These are phyloP conservation scores for Loris lydekkerianus DNA, from an alignment of 2,797 vertebrate genomes.

Conservation along the genomic window DNA sequence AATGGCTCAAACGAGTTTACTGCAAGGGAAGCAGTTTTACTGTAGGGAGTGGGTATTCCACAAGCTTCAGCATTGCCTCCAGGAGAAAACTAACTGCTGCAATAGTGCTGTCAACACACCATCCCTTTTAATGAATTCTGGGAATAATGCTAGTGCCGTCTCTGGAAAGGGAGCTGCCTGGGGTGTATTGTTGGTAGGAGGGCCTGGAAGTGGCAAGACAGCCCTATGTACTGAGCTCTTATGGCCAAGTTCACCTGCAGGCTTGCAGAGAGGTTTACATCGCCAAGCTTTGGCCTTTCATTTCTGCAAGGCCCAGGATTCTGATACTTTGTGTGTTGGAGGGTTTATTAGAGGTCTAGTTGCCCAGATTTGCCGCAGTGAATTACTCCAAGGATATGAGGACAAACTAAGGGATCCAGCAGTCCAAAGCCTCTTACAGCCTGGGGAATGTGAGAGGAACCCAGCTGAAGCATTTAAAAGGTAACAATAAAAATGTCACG, in stretches of 20 bases:
- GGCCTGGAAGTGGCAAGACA: conserved; percentile 97
- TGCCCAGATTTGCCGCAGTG: conserved; percentile 93
- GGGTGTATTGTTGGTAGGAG: conserved; percentile 97
- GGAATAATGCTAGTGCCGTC: conserved; percentile 87
- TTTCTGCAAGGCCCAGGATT: conserved; percentile 97
- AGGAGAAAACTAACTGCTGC: conserved; percentile 94
- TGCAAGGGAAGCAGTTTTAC: conserved; percentile 99
- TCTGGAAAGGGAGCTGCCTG: conserved; percentile 92
- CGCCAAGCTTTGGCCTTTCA: conserved; percentile 95
- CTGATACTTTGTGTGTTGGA: conserved; percentile 94
- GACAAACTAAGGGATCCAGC: conserved; percentile 95
- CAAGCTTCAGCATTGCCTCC: conserved; percentile 99
- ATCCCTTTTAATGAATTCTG: conserved; percentile 86
- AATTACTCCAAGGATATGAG: conserved; percentile 94
- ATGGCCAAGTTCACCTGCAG: conserved; percentile 95
- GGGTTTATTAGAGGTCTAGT: conserved; percentile 94
- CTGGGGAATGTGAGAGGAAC: conserved; percentile 97
- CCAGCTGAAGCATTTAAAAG: conserved; percentile 98
- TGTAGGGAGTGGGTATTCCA: conserved; percentile 99
- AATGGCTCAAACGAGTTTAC: conserved; percentile 98
- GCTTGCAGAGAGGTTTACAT: conserved; percentile 93
- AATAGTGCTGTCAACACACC: conserved; percentile 88
- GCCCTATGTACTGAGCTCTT: conserved; percentile 97
- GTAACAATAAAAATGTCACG: conserved; percentile 87
- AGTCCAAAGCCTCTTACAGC: conserved; percentile 93